phyloP scores from a whole-genome alignment of 2,797 vertebrate genomes.

The Myripristis murdjan region DNA sequence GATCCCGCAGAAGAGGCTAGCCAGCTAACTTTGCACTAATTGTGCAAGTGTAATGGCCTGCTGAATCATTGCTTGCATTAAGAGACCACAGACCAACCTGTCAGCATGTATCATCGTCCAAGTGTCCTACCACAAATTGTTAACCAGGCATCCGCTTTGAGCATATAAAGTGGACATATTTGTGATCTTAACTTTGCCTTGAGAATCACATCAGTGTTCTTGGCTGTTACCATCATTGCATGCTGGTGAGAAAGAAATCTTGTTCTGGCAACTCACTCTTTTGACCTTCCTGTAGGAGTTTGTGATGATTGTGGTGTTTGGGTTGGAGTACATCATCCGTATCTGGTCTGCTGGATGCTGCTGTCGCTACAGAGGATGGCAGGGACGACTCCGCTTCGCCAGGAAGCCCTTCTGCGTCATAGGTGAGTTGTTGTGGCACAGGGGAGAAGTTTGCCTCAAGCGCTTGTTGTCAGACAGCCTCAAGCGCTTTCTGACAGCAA shows the following conservation, averaged over 20 bases:
- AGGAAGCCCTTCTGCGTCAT: slow-evolving; percentile 97
- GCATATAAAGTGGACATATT: slow-evolving; percentile 1
- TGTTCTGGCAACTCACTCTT: not conserved
- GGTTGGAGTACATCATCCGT: slow-evolving; percentile 95
- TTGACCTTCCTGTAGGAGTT: slow-evolving; percentile 88
- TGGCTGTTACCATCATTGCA: not conserved
- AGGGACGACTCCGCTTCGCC: slow-evolving; percentile 94
- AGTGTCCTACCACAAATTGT: not conserved
- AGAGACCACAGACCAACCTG: not conserved
- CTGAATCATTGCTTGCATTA: slow-evolving; percentile 13
- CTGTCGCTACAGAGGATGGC: slow-evolving; percentile 97
- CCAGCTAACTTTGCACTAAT: not conserved
- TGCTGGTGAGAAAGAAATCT: not conserved
- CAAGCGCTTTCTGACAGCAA: no score
- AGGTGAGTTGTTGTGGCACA: slow-evolving; percentile 84
- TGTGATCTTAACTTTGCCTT: not conserved
- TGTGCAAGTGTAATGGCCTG: not conserved
- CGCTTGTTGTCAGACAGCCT: no score
- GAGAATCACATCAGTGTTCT: not conserved
- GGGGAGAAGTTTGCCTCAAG: no score
- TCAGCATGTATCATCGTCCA: not conserved
- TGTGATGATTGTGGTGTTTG: slow-evolving; percentile 98
- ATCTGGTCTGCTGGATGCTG: slow-evolving; percentile 99
- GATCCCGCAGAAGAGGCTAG: not conserved
- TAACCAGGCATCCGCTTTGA: slow-evolving; percentile 7